Evolutionary conservation across 2,797 vertebrate genomes (phyloP), one percentile per base, ranked within the genome.

Genomic region (Antrozous pallidus): DNA sequence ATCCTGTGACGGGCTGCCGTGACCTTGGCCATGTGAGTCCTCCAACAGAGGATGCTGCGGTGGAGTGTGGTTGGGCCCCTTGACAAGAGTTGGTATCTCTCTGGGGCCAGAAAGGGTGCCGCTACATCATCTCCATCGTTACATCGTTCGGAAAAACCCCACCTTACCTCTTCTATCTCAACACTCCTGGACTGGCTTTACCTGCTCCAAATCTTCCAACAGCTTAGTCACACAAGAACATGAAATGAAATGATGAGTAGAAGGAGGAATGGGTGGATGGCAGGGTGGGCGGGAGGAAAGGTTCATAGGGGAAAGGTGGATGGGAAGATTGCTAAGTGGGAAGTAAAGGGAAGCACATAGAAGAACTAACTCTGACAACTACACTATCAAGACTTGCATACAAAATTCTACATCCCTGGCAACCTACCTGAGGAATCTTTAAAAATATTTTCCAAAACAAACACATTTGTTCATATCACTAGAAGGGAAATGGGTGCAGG

Each of bases 191-290:
- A 36, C 5, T 2, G 26, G 26, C 86, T 77, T 38, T n/a, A 74
- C 78, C 63, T 16, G 28, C 26, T 16, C 40, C 54, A 11, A n/a
- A 24, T 49, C 73, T 12, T 40, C 69, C 51, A 38, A 33, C 0
- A n/a, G 36, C 11, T 20, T 31, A 36, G 12, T 7, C 0, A 45
- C 1, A n/a, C 12, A 74, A 69, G 38, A 94, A 36, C 22, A 18
- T 3, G 42, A 36, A 40, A n/a, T n/a, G 38, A 38, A 42, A 65
- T 18, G 36, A 18, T 20, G 47, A 33, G 10, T 0, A 0, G 42
- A n/a, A 26, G 31, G 17, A n/a, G 17, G 24, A 56, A 40, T 5
- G 54, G 18, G 12, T 0, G 0, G 38, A 22, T 9, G 31, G n/a
- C 16, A 8, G n/a, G 36, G 36, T 75, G 14, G 36, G 9, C 40